Conservation (phyloP, 2,797 vertebrate genomes). For the Tinamus major region DNA sequence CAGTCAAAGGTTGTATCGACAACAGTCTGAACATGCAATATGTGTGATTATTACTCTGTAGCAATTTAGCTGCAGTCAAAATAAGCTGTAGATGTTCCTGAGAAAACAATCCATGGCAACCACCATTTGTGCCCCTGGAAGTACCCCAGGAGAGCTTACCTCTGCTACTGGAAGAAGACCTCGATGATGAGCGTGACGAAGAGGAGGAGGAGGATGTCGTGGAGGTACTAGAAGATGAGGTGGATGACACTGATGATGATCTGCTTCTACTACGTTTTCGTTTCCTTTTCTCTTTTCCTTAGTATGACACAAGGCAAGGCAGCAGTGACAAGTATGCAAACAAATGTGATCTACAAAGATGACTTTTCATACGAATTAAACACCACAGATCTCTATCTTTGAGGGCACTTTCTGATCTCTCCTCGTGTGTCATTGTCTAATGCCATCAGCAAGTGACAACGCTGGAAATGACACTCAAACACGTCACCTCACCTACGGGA, state of each 20-base stretch:
- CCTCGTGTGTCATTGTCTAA: accelerated
- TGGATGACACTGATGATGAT: conserved; percentile 82
- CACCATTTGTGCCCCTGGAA: accelerated
- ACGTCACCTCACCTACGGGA: accelerated
- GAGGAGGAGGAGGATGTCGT: conserved; percentile 76
- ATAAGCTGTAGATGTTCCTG: neutral
- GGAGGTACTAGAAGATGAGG: conserved; percentile 78
- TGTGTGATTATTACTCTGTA: neutral
- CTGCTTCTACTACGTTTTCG: conserved; percentile 88
- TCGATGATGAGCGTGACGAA: conserved; percentile 77
- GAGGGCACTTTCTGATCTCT: accelerated
- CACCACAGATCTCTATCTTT: accelerated
- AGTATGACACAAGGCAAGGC: conserved; percentile 13
- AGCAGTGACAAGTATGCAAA: neutral
- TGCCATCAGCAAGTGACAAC: accelerated
- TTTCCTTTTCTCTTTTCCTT: conserved; percentile 84
- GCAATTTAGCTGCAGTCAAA: neutral
- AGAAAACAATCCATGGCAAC: neutral
- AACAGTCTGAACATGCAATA: neutral
- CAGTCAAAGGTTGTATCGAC: neutral
- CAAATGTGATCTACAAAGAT: neutral
- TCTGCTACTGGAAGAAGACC: conserved; percentile 83
- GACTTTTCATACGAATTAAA: neutral
- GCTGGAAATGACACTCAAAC: neutral
- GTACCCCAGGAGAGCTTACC: conserved; percentile 61